Conservation (phyloP, 2,888 invertebrate species). For the Pollenia amentaria region DNA sequence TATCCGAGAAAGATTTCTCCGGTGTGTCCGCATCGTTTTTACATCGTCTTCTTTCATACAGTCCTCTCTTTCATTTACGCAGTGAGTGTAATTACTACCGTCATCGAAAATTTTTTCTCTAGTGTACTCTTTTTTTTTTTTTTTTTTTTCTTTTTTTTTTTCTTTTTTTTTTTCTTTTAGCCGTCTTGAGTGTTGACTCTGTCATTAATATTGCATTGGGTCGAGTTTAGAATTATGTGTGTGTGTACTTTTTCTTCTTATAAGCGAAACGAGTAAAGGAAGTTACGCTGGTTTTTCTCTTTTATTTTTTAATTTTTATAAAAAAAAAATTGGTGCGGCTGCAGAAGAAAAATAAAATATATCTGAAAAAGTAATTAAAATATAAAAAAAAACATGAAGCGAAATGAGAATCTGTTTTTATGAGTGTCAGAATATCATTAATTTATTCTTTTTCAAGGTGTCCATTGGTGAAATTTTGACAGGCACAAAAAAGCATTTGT, state of each 20-base stretch:
- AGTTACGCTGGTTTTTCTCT: conserved; percentile 69
- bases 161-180: conserved; percentile 30
- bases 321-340: conserved; percentile 63
- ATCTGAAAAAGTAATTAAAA: conserved; percentile 53
- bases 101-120: not conserved
- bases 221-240: not conserved
- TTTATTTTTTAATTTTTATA: conserved; percentile 69
- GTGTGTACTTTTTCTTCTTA: conserved; percentile 44
- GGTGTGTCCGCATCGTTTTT: conserved; percentile 53
- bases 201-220: conserved; percentile 53
- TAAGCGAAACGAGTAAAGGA: conserved; percentile 60
- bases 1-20: conserved; percentile 30
- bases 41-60: conserved; percentile 5
- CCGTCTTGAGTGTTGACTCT: conserved; percentile 28
- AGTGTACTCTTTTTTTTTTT: not conserved
- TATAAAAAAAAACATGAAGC: not conserved
- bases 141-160: not conserved
- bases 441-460: conserved; percentile 22
- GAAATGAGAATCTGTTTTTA: not conserved
- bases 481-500: conserved; percentile 15
- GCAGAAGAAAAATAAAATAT: conserved; percentile 42
- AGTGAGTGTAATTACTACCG: not conserved
- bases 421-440: conserved; percentile 9
- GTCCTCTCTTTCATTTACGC: conserved; percentile 44
- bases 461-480: not conserved